A percentile compares a stretch with the other conserved stretches of the same genome.
These are phyloP conservation scores for Erebia aethiops DNA, from an alignment of 2,888 invertebrate genomes.

Conservation along the genomic window DNA sequence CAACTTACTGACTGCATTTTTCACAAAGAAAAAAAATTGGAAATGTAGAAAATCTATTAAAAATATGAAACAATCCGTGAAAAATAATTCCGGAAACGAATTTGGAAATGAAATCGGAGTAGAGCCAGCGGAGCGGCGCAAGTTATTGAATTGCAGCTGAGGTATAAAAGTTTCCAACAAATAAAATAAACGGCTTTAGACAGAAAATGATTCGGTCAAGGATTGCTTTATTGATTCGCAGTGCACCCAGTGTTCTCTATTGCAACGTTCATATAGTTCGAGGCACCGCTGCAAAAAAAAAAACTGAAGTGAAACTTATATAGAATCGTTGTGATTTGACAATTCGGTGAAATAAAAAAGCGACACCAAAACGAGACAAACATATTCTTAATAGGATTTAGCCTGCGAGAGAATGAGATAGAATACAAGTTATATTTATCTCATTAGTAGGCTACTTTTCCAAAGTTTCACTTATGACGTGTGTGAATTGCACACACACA, in stretches of 20 bases:
- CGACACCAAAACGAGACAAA: too few species aligned
- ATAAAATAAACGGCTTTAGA: slow-evolving; percentile 45
- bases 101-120: slow-evolving; percentile 38
- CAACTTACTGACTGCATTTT: too few species aligned
- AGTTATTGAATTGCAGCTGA: slow-evolving; percentile 43
- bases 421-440: too few species aligned
- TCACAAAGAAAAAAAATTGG: background rate
- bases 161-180: slow-evolving; percentile 43
- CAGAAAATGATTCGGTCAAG: slow-evolving; percentile 41
- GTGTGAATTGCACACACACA: too few species aligned
- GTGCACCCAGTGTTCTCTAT: slow-evolving; percentile 29
- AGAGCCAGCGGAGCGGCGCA: slow-evolving; percentile 38
- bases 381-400: too few species aligned
- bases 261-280: background rate
- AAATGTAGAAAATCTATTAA: slow-evolving; percentile 29
- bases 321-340: too few species aligned
- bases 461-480: too few species aligned
- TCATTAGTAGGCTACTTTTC: too few species aligned
- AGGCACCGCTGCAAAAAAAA: too few species aligned
- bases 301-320: too few species aligned
- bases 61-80: slow-evolving; percentile 34
- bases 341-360: too few species aligned
- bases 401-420: too few species aligned
- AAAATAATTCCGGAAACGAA: slow-evolving; percentile 34
- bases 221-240: slow-evolving; percentile 43